These are phyloP conservation scores for Recurvirostra avosetta DNA, from an alignment of 2,113 vertebrate genomes.

Conservation along the genomic window DNA sequence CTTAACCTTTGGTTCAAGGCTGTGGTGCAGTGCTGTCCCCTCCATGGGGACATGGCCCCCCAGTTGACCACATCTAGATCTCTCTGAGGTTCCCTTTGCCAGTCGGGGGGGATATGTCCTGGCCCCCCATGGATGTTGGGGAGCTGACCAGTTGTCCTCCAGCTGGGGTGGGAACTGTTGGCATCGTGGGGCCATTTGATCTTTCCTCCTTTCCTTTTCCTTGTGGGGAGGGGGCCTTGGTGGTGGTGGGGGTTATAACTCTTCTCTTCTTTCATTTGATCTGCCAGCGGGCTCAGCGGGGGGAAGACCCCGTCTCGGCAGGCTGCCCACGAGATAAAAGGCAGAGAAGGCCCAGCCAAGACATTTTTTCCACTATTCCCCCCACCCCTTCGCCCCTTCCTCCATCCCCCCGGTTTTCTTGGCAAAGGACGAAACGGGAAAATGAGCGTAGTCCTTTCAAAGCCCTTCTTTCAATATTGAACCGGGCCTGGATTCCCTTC, in stretches of 20 bases:
- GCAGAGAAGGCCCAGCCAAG: slow-evolving; percentile 37
- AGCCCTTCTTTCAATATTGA: slow-evolving; percentile 62
- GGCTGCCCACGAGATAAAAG: slow-evolving; percentile 55
- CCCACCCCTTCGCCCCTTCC: not conserved
- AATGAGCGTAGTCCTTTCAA: slow-evolving; percentile 37
- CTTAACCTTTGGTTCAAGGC: not conserved
- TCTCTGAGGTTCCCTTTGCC: not conserved
- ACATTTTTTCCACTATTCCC: slow-evolving; percentile 47
- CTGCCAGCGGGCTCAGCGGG: slow-evolving; percentile 43
- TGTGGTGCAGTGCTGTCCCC: not conserved
- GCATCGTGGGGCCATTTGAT: not conserved
- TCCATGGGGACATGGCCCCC: fast-evolving
- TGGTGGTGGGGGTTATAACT: not conserved
- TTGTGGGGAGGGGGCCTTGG: not conserved
- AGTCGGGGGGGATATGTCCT: not conserved
- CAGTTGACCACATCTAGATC: fast-evolving
- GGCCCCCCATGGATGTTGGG: not conserved
- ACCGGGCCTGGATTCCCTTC: slow-evolving; percentile 28
- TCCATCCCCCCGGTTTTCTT: slow-evolving; percentile 25
- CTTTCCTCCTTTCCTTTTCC: not conserved
- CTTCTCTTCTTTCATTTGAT: slow-evolving; percentile 53
- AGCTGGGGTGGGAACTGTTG: not conserved
- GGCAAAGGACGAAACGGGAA: slow-evolving; percentile 58
- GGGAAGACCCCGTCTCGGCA: slow-evolving; percentile 46
- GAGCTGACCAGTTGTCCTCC: not conserved